A percentile compares a stretch with the other conserved stretches of the same genome.
phyloP scores from a whole-genome alignment of 2,113 vertebrate genomes.

The Charina bottae region DNA sequence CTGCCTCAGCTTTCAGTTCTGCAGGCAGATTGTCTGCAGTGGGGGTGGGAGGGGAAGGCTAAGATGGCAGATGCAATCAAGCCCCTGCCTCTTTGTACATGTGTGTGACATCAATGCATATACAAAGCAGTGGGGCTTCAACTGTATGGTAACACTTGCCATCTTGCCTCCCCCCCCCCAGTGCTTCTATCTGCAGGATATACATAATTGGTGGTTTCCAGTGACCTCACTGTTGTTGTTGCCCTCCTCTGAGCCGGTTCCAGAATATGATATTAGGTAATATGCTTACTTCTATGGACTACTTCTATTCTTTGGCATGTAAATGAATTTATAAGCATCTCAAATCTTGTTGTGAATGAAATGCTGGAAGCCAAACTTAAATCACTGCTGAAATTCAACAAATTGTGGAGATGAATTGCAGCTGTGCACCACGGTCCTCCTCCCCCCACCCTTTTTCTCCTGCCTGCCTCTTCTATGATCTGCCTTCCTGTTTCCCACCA shows the following conservation, averaged over 20 bases:
- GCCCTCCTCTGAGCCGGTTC: background rate
- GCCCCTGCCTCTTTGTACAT: too few relatives aligned
- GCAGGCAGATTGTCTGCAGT: too few relatives aligned
- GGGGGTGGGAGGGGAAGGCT: too few relatives aligned
- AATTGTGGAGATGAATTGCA: background rate
- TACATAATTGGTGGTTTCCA: background rate
- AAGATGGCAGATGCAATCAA: too few relatives aligned
- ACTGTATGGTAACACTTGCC: background rate
- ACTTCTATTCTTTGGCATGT: background rate
- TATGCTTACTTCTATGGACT: background rate
- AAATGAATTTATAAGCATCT: background rate
- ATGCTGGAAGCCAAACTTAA: background rate
- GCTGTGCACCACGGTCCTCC: background rate
- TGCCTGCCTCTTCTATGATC: background rate
- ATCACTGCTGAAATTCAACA: background rate
- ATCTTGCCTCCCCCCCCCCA: background rate
- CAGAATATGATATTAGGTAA: background rate
- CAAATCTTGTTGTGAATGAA: background rate
- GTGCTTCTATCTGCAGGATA: background rate
- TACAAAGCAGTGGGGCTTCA: background rate
- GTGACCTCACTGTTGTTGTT: background rate
- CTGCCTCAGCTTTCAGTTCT: too few relatives aligned
- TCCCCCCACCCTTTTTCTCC: background rate
- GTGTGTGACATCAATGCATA: too few relatives aligned
- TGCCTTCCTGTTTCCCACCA: background rate